Percentiles rank a stretch among this genome's conserved stretches.
phyloP scores from a whole-genome alignment of 2,797 vertebrate species.

The Melanotaenia boesemani region DNA sequence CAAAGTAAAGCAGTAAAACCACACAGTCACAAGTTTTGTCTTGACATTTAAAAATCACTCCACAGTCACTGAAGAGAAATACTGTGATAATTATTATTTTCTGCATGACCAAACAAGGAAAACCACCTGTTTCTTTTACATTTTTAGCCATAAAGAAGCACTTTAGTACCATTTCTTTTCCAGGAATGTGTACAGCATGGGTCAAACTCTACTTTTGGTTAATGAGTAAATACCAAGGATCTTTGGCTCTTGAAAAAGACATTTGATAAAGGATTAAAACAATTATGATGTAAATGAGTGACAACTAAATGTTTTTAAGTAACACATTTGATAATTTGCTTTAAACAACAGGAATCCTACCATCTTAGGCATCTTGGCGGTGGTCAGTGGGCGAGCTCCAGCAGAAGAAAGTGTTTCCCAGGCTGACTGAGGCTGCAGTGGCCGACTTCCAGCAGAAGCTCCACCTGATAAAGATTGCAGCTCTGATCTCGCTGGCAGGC shows the following conservation, averaged over 20 bases:
- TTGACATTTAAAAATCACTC: constrained; percentile 14
- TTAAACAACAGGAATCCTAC: constrained; percentile 62
- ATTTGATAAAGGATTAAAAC: constrained; percentile 11
- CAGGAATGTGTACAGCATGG: constrained; percentile 59
- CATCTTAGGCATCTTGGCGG: constrained; percentile 82
- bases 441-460: constrained; percentile 53
- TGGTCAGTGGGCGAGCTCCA: constrained; percentile 40
- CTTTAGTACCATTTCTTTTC: constrained; percentile 10
- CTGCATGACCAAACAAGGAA: background rate
- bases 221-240: constrained; percentile 75
- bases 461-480: constrained; percentile 69
- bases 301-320: background rate
- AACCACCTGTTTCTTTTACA: background rate
- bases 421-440: constrained; percentile 64
- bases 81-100: background rate
- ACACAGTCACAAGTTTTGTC: constrained; percentile 10
- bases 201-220: constrained; percentile 80
- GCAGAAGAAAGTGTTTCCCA: constrained; percentile 61
- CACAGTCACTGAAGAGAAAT: background rate
- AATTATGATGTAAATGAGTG: background rate
- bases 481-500: constrained; percentile 39
- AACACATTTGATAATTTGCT: constrained; percentile 1
- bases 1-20: background rate
- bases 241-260: constrained; percentile 32
- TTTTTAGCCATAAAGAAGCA: constrained; percentile 1